phyloP scores from a whole-genome alignment of 1,140 invertebrate genomes.

The Nixonia krombeini region DNA sequence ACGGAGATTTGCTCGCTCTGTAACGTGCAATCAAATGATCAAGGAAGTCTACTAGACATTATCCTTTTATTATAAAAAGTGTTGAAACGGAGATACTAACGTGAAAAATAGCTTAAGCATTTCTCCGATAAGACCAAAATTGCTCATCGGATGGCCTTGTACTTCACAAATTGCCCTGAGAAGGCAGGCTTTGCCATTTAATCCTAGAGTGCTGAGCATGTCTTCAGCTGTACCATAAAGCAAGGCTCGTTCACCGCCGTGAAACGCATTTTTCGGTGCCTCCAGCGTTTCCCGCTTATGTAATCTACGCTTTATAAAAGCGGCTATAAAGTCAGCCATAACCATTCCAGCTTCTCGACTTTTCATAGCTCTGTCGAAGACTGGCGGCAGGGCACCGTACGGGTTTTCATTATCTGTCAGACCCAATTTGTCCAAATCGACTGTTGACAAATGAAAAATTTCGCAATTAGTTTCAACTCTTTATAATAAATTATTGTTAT shows the following conservation, averaged over 20 bases:
- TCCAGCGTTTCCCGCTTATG: conserved; percentile 73
- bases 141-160: conserved; percentile 82
- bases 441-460: conserved; percentile 68
- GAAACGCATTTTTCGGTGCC: conserved; percentile 73
- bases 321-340: conserved; percentile 80
- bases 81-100: conserved; percentile 70
- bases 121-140: conserved; percentile 85
- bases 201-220: conserved; percentile 81
- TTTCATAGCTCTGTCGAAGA: conserved; percentile 79
- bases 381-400: conserved; percentile 82
- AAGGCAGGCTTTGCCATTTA: conserved; percentile 86
- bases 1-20: conserved; percentile 86
- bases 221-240: conserved; percentile 84
- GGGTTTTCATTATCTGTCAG: conserved; percentile 89
- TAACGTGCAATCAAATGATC: conserved; percentile 43
- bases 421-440: conserved; percentile 87
- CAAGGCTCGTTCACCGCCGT: conserved; percentile 84
- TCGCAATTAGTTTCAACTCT: too few relatives aligned
- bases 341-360: conserved; percentile 78
- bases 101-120: conserved; percentile 85
- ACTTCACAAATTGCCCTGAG: conserved; percentile 88
- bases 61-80: not conserved
- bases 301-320: conserved; percentile 77
- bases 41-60: not conserved
- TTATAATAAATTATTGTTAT: not conserved